Base-by-base conservation (phyloP, 2,888 invertebrate genomes). In the Parapristionchus giblindavisi region DNA sequence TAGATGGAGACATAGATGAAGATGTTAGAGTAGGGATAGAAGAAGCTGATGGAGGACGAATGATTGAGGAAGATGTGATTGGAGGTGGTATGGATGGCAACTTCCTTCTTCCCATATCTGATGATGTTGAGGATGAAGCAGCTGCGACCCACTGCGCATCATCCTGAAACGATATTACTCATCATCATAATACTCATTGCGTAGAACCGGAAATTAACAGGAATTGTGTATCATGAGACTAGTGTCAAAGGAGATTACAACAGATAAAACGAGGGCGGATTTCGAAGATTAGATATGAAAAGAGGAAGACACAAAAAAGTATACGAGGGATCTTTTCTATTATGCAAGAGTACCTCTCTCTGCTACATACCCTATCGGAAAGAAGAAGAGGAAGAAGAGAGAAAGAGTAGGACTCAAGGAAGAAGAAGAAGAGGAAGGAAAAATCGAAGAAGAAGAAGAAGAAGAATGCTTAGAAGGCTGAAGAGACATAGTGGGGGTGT, bases 21-120 rank as follows among this genome's bases (percentile, higher is more conserved):
- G 56, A 43, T 61, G 77, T 32, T 54, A 76, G 60, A 32, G 78
- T 68, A 38, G 76, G 70, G 48, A 77, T 77, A 70, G 77, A 74
- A 68, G 77, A 77, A 43, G 77, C 77, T 72, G 77, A 76, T 48
- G 81, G 11, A 2, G 72, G 72, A 29, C 40, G 58, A 27, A 63
- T 66, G n/a, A n/a, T n/a, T 14, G 51, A 61, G n/a, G 56, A 51
- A 8, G 73, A 38, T 29, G 77, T 77, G 70, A 71, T 36, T 24
- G 76, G 24, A 34, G 51, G 38, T 73, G 81, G 83, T 52, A 81
- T 79, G 40, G 86, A 85, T 68, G 87, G 87, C 76, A 87, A 82
- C 78, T 85, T 85, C 32, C 86, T 81, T 66, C 86, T 80, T 68
- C 87, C 87, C 86, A 86, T 86, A 75, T 85, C 85, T 65, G 61